Percentiles rank a stretch among this genome's conserved stretches.
Evolutionary conservation across 2,113 vertebrate genomes (phyloP).

Genomic region (Taxidea taxus): DNA sequence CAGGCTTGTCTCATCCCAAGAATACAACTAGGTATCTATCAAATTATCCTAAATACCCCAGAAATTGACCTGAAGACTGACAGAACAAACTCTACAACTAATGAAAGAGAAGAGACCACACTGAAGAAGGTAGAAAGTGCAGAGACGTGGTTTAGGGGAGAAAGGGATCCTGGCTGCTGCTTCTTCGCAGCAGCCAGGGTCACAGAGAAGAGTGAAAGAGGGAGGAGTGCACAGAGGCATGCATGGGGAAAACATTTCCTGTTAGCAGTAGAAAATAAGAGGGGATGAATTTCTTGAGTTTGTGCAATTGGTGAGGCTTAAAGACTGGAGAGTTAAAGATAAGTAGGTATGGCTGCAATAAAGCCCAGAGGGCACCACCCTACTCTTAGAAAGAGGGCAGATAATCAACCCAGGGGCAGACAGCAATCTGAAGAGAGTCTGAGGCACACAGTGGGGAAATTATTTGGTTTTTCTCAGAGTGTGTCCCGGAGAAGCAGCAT

Average conservation of each 20-base stretch:
- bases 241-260: background rate
- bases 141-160: background rate
- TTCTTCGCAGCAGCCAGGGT: background rate
- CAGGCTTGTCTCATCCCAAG: background rate
- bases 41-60: background rate
- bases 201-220: background rate
- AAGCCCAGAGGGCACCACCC: background rate
- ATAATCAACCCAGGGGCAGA: background rate
- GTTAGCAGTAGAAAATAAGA: background rate
- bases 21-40: background rate
- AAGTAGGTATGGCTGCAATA: background rate
- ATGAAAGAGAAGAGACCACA: background rate
- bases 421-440: background rate
- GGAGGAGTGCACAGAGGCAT: background rate
- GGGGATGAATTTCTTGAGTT: background rate
- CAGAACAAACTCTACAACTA: background rate
- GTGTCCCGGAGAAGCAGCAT: background rate
- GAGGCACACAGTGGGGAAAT: background rate
- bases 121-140: background rate
- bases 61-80: background rate
- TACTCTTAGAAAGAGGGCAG: background rate
- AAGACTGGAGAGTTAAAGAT: background rate
- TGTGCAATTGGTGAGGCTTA: background rate
- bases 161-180: background rate
- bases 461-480: background rate